phyloP scores from a whole-genome alignment of 35 echinoderm and acorn worm species.

The Eucidaris tribuloides region DNA sequence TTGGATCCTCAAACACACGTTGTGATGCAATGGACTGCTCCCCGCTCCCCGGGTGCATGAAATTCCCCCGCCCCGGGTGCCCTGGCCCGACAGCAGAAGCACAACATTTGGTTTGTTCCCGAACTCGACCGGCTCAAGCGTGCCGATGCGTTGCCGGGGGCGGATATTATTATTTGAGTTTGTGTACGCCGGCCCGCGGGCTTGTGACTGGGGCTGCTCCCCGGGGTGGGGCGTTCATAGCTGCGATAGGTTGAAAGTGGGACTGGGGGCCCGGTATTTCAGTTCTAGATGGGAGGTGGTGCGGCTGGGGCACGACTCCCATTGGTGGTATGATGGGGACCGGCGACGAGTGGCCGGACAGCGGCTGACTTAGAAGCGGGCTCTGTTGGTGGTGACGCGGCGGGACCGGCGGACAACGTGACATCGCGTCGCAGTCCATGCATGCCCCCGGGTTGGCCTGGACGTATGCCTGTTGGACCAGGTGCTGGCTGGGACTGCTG shows the following conservation, averaged over 20 bases:
- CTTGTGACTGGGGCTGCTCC: neutral
- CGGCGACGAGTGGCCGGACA: conserved; percentile 4
- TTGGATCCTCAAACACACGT: conserved; percentile 84
- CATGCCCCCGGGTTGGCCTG: conserved; percentile 15
- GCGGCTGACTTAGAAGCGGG: neutral
- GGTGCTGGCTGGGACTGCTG: conserved; percentile 19
- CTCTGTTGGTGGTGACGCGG: conserved; percentile 25
- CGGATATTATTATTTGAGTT: neutral
- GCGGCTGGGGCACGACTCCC: neutral
- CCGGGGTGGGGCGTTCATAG: neutral
- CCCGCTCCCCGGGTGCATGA: conserved; percentile 19
- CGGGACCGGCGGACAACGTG: neutral
- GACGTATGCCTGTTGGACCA: conserved; percentile 4
- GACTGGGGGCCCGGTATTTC: conserved; percentile 1
- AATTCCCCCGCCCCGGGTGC: conserved; percentile 1
- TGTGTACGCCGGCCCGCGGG: neutral
- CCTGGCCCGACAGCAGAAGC: neutral
- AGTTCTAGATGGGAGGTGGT: too few species aligned
- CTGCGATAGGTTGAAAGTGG: neutral
- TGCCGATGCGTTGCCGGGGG: conserved; percentile 5
- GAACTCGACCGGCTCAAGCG: neutral
- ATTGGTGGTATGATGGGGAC: neutral
- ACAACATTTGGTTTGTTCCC: conserved; percentile 5
- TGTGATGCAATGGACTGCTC: conserved; percentile 62
- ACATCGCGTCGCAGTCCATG: neutral